Conservation (phyloP, 2,888 invertebrate genomes). For the Aspidiotus rigidus region DNA sequence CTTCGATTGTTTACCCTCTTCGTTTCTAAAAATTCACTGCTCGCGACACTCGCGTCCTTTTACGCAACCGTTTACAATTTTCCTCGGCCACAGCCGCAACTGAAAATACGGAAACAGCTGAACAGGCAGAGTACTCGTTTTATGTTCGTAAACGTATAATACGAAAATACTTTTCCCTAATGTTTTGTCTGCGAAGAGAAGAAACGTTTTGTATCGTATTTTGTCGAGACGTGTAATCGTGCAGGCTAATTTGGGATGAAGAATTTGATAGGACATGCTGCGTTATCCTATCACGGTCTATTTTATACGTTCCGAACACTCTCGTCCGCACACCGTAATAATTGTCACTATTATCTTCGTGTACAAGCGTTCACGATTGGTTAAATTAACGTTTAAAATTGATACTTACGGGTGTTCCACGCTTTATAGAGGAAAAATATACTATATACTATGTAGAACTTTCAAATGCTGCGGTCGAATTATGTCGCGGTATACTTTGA, state of each 20-base stretch:
- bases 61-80: too few relatives aligned
- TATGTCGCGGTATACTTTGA: neutral
- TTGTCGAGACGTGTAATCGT: constrained; percentile 19
- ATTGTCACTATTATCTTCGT: constrained; percentile 26
- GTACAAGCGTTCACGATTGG: constrained; percentile 25
- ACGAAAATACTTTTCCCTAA: too few relatives aligned
- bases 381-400: constrained; percentile 32
- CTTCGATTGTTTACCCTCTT: too few relatives aligned
- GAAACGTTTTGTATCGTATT: too few relatives aligned
- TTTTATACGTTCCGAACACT: constrained; percentile 3
- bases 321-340: constrained; percentile 15
- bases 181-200: too few relatives aligned
- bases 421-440: neutral
- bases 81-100: too few relatives aligned
- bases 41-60: too few relatives aligned
- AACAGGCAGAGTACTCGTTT: too few relatives aligned
- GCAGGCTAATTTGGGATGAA: constrained; percentile 26
- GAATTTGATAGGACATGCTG: constrained; percentile 31
- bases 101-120: too few relatives aligned
- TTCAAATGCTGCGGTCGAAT: constrained; percentile 1
- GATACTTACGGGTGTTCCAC: constrained; percentile 1
- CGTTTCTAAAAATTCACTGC: too few relatives aligned
- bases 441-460: neutral
- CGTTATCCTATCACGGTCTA: constrained; percentile 14
- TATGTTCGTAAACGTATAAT: too few relatives aligned